These are phyloP conservation scores for Drosophila quasianomalipes DNA, from an alignment of 2,888 invertebrate species.

Conservation along the genomic window DNA sequence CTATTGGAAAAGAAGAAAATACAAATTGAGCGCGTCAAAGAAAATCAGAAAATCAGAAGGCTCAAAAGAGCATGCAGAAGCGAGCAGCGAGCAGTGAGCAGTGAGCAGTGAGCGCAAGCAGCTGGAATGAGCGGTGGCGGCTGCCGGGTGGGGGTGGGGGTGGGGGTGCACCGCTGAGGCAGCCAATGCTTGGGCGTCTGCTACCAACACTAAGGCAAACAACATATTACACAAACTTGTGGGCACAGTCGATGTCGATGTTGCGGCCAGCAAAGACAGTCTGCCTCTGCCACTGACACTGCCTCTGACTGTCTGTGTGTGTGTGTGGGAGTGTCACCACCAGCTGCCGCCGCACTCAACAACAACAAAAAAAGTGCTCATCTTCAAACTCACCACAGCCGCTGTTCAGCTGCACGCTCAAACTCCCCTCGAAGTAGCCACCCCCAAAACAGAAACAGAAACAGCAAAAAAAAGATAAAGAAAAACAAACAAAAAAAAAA, in stretches of 20 bases:
- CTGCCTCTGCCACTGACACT: background rate
- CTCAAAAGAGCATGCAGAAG: constrained; percentile 16
- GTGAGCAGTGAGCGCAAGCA: constrained; percentile 41
- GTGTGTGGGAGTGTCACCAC: constrained; percentile 74
- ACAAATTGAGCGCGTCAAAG: constrained; percentile 34
- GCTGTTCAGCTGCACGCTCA: constrained; percentile 23
- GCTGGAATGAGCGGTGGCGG: constrained; percentile 14
- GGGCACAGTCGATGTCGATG: constrained; percentile 82
- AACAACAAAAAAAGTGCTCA: constrained; percentile 44
- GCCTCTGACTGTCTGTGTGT: constrained; percentile 7
- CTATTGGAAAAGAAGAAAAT: constrained; percentile 16
- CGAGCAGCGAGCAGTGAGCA: constrained; percentile 20
- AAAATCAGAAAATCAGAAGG: background rate
- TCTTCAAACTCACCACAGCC: constrained; percentile 61
- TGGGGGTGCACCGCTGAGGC: constrained; percentile 19
- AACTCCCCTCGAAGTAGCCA: constrained; percentile 37
- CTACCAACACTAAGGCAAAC: constrained; percentile 48
- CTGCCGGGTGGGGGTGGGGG: background rate
- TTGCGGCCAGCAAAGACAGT: constrained; percentile 62
- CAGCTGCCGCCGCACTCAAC: constrained; percentile 42
- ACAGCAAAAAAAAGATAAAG: constrained; percentile 8
- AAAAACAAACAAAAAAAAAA: constrained; percentile 63
- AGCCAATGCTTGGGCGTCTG: constrained; percentile 64
- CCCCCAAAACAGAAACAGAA: constrained; percentile 43
- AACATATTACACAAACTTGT: constrained; percentile 71